These are phyloP conservation scores for Brachionus rotundiformis DNA, from an alignment of 1,140 invertebrate genomes.

Conservation along the genomic window DNA sequence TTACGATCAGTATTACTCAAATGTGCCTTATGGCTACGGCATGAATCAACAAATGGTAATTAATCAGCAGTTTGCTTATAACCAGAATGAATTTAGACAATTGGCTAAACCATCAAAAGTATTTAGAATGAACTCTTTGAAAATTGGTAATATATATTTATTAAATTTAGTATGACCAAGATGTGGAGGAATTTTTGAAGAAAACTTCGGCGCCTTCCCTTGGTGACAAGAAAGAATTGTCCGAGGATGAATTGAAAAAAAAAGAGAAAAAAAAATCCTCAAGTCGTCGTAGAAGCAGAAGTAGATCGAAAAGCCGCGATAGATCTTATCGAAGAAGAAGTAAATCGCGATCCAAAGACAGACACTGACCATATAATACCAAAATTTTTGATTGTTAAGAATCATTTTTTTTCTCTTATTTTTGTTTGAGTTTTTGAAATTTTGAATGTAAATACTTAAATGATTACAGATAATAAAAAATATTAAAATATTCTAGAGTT, in stretches of 20 bases:
- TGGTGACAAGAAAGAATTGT: neutral
- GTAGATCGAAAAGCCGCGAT: neutral
- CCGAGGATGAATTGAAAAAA: constrained; percentile 8
- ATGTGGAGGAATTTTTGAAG: constrained; percentile 43
- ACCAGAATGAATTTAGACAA: constrained; percentile 1
- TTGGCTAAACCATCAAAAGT: constrained; percentile 13
- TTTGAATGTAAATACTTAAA: constrained; percentile 23
- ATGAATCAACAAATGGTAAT: constrained; percentile 8
- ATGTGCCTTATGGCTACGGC: neutral
- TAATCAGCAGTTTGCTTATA: constrained; percentile 21
- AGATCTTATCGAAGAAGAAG: neutral
- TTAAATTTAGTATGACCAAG: constrained; percentile 47
- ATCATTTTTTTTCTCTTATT: neutral
- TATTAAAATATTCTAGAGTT: neutral
- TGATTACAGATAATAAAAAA: neutral
- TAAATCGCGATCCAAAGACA: neutral
- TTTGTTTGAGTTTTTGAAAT: constrained; percentile 10
- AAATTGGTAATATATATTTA: no score
- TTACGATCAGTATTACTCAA: constrained; percentile 25
- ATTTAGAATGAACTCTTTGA: constrained; percentile 29
- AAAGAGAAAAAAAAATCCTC: constrained; percentile 19
- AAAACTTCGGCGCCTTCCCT: constrained; percentile 9
- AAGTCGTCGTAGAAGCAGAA: neutral
- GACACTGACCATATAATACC: neutral
- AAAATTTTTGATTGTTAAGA: neutral